A percentile compares a stretch with the other conserved stretches of the same genome.
Evolutionary conservation across 2,888 invertebrate genomes (phyloP).

Genomic region (Agonopterix alstromeriana): DNA sequence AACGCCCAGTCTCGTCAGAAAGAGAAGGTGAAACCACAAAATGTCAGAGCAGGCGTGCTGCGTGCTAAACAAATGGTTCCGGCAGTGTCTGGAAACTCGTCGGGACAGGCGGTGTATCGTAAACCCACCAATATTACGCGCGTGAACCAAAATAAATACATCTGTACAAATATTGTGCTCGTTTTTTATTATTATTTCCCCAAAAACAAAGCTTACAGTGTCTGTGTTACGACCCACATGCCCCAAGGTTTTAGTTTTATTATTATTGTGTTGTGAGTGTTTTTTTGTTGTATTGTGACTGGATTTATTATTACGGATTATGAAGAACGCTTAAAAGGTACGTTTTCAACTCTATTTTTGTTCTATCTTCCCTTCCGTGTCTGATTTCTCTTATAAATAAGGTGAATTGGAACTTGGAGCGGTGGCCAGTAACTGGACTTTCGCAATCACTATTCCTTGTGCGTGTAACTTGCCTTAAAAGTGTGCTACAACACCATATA

Average conservation of each 20-base stretch:
- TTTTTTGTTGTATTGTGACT: slow-evolving; percentile 64
- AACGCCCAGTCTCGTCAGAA: slow-evolving; percentile 33
- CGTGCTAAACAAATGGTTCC: slow-evolving; percentile 45
- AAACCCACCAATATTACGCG: slow-evolving; percentile 30
- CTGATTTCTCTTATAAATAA: slow-evolving; percentile 16
- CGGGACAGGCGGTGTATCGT: slow-evolving; percentile 24
- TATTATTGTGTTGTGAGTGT: slow-evolving; percentile 57
- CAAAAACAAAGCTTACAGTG: slow-evolving; percentile 39
- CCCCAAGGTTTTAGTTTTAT: slow-evolving; percentile 18
- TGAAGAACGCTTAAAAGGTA: slow-evolving; percentile 23
- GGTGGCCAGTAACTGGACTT: slow-evolving; percentile 67
- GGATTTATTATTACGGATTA: slow-evolving; percentile 68
- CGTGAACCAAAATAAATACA: slow-evolving; percentile 67
- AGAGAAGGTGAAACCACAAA: slow-evolving; percentile 34
- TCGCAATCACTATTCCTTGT: slow-evolving; percentile 68
- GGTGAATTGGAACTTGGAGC: slow-evolving; percentile 17
- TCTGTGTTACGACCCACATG: slow-evolving; percentile 36
- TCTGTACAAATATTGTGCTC: slow-evolving; percentile 71
- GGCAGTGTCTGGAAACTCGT: slow-evolving; percentile 54
- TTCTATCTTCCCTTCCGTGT: slow-evolving; percentile 6
- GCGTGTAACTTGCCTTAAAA: slow-evolving; percentile 62
- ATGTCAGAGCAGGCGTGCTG: slow-evolving; percentile 9
- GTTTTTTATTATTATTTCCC: slow-evolving; percentile 54
- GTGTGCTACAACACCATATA: slow-evolving; percentile 44
- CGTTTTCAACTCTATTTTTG: slow-evolving; percentile 10